Evolutionary conservation across 2,797 vertebrate species (phyloP).

Genomic region (Sciurus carolinensis): DNA sequence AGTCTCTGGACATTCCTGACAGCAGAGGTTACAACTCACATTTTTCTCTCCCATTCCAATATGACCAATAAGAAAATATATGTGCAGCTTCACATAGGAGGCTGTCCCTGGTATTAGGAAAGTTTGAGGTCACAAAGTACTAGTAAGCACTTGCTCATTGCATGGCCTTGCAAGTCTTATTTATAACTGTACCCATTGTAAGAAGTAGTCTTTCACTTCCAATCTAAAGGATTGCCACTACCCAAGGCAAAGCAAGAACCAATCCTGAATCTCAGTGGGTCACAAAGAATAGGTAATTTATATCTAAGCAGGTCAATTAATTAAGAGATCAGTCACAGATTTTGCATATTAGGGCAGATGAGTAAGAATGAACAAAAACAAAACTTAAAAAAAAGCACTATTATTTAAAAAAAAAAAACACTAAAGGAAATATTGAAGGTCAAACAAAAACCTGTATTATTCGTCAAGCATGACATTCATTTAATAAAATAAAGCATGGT

Average conservation of each 20-base stretch:
- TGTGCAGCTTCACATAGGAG: not conserved
- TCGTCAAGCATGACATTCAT: not conserved
- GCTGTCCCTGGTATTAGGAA: fast-evolving
- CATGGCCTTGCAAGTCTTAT: not conserved
- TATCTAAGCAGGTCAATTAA: not conserved
- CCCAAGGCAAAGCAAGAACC: not conserved
- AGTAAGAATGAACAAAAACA: not conserved
- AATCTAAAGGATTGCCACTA: not conserved
- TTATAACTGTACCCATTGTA: not conserved
- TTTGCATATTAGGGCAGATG: not conserved
- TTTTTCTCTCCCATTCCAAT: not conserved
- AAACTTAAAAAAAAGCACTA: not conserved
- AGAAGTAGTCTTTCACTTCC: not conserved
- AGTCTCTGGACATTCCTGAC: not conserved
- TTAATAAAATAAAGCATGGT: not conserved
- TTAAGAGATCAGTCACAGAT: not conserved
- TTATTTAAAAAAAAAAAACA: not conserved
- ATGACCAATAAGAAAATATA: not conserved
- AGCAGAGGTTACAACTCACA: not conserved
- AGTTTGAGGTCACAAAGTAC: not conserved
- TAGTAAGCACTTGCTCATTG: not conserved
- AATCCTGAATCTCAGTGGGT: not conserved
- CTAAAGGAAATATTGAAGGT: not conserved
- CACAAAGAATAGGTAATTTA: not conserved
- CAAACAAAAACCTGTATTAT: not conserved